Conservation (phyloP, 1,140 invertebrate species). For the Zaprionus nigranus region DNA sequence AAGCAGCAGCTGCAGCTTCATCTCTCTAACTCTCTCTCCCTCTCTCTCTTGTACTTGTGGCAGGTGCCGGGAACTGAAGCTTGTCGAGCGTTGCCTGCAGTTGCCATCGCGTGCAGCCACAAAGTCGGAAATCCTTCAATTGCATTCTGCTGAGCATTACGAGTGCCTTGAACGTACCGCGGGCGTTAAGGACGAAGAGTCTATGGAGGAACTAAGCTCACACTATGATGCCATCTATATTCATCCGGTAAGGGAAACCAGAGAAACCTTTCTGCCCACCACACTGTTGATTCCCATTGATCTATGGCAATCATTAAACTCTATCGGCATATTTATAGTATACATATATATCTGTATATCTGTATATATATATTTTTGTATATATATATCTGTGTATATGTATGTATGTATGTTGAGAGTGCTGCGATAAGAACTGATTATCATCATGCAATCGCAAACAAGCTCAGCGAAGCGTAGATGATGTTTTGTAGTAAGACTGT, state of each 20-base stretch:
- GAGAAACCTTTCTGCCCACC: not conserved
- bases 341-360: not conserved
- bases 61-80: conserved; percentile 90
- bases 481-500: not conserved
- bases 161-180: conserved; percentile 89
- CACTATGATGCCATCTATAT: conserved; percentile 94
- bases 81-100: conserved; percentile 89
- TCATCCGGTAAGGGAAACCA: conserved; percentile 88
- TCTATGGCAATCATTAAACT: not conserved
- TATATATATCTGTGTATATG: not conserved
- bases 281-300: not conserved
- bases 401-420: not conserved
- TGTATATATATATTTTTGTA: no score
- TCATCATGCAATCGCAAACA: conserved; percentile 4
- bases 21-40: conserved; percentile 20
- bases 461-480: conserved; percentile 5
- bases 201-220: conserved; percentile 90
- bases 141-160: conserved; percentile 88
- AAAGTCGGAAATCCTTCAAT: conserved; percentile 88
- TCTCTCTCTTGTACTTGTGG: conserved; percentile 28
- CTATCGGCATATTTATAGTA: not conserved
- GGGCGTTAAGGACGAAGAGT: conserved; percentile 85
- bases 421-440: conserved; percentile 23
- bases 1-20: not conserved
- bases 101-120: conserved; percentile 88